Percentiles rank a stretch among this genome's conserved stretches.
These are phyloP conservation scores for Teleogryllus oceanicus DNA, from an alignment of 2,888 invertebrate genomes.

Conservation along the genomic window DNA sequence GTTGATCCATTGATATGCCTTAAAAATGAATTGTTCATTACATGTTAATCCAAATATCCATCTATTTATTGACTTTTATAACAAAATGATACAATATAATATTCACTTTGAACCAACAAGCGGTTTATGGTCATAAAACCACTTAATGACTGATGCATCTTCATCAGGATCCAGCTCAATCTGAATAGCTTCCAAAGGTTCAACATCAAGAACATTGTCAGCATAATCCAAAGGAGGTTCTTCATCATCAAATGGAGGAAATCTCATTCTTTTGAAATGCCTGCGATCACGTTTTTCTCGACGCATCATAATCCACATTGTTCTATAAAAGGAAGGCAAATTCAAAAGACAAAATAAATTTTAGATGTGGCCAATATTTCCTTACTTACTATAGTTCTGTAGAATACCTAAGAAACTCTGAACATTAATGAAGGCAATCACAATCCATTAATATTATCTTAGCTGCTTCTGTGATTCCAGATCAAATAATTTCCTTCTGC, in stretches of 20 bases:
- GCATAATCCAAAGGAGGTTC: constrained; percentile 99
- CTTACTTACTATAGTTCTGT: too few species aligned
- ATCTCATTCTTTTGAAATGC: constrained; percentile 98
- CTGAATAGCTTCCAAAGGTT: constrained; percentile 97
- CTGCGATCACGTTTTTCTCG: constrained; percentile 97
- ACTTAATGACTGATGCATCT: constrained; percentile 82
- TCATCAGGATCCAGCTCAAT: constrained; percentile 96
- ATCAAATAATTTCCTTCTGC: too few species aligned
- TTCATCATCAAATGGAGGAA: constrained; percentile 99
- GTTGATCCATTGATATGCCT: constrained; percentile 93
- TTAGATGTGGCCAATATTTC: too few species aligned
- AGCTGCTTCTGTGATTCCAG: too few species aligned
- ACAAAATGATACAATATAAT: background rate
- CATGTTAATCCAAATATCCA: background rate
- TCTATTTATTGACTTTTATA: background rate
- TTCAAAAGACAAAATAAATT: too few species aligned
- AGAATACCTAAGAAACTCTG: too few species aligned
- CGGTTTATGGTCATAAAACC: constrained; percentile 99
- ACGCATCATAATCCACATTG: constrained; percentile 99
- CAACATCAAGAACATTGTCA: constrained; percentile 97
- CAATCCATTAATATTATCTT: too few species aligned
- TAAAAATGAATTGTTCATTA: background rate
- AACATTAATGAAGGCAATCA: too few species aligned
- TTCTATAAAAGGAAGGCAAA: constrained; percentile 52
- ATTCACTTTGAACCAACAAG: constrained; percentile 78